A percentile compares a stretch with the other conserved stretches of the same genome.
These are phyloP conservation scores for Naso thynnoides DNA, from an alignment of 2,797 vertebrate species.

Conservation along the genomic window DNA sequence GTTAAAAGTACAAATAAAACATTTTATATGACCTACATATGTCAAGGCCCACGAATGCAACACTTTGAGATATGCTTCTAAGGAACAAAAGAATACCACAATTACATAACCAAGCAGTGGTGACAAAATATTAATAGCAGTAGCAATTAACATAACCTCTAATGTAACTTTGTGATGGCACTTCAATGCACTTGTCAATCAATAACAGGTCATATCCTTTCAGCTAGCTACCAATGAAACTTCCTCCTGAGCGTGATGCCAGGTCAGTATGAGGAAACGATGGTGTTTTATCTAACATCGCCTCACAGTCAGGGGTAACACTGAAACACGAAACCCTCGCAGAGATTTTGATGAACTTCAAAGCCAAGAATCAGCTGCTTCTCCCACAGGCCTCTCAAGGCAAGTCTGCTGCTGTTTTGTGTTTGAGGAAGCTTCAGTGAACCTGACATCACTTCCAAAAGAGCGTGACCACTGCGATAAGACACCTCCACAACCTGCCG, in stretches of 20 bases:
- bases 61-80: not conserved
- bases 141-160: constrained; percentile 21
- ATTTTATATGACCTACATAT: not conserved
- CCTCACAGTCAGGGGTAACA: not conserved
- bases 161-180: not conserved
- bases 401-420: constrained; percentile 14
- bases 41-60: not conserved
- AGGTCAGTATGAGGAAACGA: not conserved
- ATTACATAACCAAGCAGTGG: constrained; percentile 3
- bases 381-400: constrained; percentile 10
- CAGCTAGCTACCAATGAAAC: not conserved
- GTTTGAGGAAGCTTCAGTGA: constrained; percentile 38
- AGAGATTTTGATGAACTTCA: constrained; percentile 34
- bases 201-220: constrained; percentile 9
- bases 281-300: not conserved
- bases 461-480: constrained; percentile 43
- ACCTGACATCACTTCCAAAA: constrained; percentile 59
- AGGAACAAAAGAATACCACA: constrained; percentile 5
- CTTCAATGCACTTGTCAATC: not conserved
- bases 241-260: not conserved
- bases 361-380: constrained; percentile 31
- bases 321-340: constrained; percentile 3
- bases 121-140: constrained; percentile 13
- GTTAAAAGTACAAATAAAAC: not conserved
- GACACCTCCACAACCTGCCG: constrained; percentile 19